Evolutionary conservation across 2,797 vertebrate genomes (phyloP).

Genomic region (Helicolenus hilgendorfi): DNA sequence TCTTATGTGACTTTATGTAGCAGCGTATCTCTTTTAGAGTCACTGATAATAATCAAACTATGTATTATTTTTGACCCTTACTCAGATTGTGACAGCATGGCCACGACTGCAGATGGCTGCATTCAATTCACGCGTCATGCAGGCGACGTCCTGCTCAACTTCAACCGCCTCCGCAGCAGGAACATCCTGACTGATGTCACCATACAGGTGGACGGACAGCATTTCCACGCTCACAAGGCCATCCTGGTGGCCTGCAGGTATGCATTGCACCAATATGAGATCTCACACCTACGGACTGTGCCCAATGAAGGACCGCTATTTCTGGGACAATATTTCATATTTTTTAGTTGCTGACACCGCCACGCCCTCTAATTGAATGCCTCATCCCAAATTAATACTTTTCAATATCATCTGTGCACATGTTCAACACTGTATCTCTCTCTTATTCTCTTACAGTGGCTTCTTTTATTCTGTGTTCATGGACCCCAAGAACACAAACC

Average conservation of each 20-base stretch:
- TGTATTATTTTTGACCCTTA: not conserved
- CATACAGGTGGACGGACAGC: constrained; percentile 94
- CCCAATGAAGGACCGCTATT: not conserved
- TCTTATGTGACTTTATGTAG: not conserved
- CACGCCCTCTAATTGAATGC: not conserved
- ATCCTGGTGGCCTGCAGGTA: constrained; percentile 98
- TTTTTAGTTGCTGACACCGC: not conserved
- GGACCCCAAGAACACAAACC: constrained; percentile 94
- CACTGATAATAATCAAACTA: not conserved
- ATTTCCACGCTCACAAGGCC: constrained; percentile 96
- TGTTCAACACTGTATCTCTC: not conserved
- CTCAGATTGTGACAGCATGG: constrained; percentile 90
- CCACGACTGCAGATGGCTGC: constrained; percentile 94
- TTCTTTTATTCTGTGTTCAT: constrained; percentile 98
- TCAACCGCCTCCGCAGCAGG: constrained; percentile 95
- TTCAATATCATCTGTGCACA: not conserved
- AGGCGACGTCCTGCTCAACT: constrained; percentile 96
- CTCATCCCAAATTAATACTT: not conserved
- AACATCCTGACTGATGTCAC: constrained; percentile 96
- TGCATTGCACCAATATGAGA: constrained; percentile 1
- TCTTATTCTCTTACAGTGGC: constrained; percentile 88
- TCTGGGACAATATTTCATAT: not conserved
- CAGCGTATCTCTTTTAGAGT: not conserved
- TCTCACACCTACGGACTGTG: not conserved
- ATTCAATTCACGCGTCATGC: constrained; percentile 98